Evolutionary conservation across 1,140 invertebrate species (phyloP), one percentile per base, ranked within the genome.

Genomic region (Brachionus manjavacas): DNA sequence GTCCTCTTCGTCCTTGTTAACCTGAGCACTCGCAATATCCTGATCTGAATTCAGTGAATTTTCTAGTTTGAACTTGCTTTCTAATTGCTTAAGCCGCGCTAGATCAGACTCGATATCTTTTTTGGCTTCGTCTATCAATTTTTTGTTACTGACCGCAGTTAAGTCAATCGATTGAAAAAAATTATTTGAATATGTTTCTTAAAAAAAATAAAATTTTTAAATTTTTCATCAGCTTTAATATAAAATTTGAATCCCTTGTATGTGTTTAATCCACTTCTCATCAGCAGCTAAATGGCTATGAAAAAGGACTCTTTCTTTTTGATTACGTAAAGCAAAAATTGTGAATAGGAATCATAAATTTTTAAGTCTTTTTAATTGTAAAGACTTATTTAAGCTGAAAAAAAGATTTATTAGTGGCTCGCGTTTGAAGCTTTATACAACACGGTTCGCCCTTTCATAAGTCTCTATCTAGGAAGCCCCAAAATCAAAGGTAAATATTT

Each of bases 71-170:
- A 76, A 43, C 25, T 76, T 76, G 20, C 20, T 49, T 76, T 76
- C 43, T 28, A 76, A 14, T 49, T 25, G 41, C 46, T 46, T 76
- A 25, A 76, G 46, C 3, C 25, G 39, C 25, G 39, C 72, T 76
- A 76, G n/a, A 25, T 76, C 72, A 11, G 72, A 49, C 25, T 76
- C 72, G 1, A 76, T 76, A 49, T 76, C 72, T 49, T 76, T 76
- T 76, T 76, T 76, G 46, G 72, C 72, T 76, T 76, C 72, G 43
- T 76, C 72, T 49, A 76, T 76, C 25, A 76, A 49, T 25, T 25
- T 23, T 12, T 76, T 76, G 25, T 76, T 72, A 20, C 35, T 72
- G 0, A 28, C 68, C 8, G 68, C 41, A 41, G 16, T 72, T 16
- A 41, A 72, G 23, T 72, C 68, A 41, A 72, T 76, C 23, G 72